Conservation (phyloP, 2,888 invertebrate genomes). For the Apamea crenata region DNA sequence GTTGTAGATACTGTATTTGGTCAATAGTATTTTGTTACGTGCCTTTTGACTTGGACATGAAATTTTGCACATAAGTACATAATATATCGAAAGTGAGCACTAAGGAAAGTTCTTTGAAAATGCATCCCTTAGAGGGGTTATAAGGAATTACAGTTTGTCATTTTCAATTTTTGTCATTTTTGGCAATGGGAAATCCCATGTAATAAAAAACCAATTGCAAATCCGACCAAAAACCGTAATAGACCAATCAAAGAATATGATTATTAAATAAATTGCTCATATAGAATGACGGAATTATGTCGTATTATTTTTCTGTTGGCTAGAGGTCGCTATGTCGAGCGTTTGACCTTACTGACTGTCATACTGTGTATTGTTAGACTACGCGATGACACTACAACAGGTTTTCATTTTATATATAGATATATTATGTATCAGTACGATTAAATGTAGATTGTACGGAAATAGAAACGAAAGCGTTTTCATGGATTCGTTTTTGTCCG, state of each 20-base stretch:
- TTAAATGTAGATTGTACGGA: background rate
- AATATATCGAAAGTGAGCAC: background rate
- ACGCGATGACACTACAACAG: conserved; percentile 19
- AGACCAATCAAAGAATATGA: conserved; percentile 1
- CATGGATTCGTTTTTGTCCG: background rate
- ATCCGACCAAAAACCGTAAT: conserved; percentile 1
- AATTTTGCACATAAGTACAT: background rate
- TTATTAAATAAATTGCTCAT: conserved; percentile 16
- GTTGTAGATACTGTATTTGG: too few relatives aligned
- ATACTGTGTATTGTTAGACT: conserved; percentile 25
- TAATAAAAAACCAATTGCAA: background rate
- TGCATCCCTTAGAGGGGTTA: background rate
- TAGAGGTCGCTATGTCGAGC: conserved; percentile 43
- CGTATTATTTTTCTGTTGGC: conserved; percentile 37
- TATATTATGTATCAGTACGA: background rate
- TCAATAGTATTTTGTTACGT: too few relatives aligned
- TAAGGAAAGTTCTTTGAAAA: background rate
- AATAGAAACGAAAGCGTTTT: background rate
- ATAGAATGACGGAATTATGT: conserved; percentile 14
- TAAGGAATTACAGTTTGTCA: background rate
- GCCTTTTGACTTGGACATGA: too few relatives aligned
- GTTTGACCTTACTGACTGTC: conserved; percentile 41
- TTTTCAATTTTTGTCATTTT: too few relatives aligned
- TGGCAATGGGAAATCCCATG: background rate
- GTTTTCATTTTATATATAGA: background rate